Evolutionary conservation across 1,140 invertebrate genomes (phyloP).

Genomic region (Brachionus rotundiformis): DNA sequence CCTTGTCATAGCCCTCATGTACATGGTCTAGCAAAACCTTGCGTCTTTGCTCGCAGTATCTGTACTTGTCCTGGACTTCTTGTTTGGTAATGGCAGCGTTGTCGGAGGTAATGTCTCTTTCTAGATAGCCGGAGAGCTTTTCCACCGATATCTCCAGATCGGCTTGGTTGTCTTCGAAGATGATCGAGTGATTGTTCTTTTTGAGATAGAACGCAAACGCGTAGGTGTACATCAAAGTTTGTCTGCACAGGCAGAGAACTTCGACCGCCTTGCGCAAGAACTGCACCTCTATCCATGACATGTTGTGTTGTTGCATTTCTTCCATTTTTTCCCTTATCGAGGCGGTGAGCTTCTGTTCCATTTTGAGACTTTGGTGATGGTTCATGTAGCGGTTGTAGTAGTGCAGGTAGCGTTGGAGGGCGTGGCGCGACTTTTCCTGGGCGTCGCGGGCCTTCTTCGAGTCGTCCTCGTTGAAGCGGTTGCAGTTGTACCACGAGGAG

Average conservation of each 20-base stretch:
- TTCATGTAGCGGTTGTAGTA: slow-evolving; percentile 99
- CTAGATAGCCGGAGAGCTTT: slow-evolving; percentile 92
- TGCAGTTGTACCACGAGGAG: slow-evolving; percentile 97
- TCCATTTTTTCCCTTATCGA: slow-evolving; percentile 94
- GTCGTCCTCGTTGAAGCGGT: slow-evolving; percentile 94
- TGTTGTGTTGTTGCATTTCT: slow-evolving; percentile 98
- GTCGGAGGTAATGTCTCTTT: slow-evolving; percentile 94
- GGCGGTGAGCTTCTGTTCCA: slow-evolving; percentile 79
- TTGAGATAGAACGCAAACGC: slow-evolving; percentile 97
- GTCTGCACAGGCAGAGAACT: slow-evolving; percentile 91
- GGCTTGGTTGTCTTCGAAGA: slow-evolving; percentile 98
- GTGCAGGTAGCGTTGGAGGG: slow-evolving; percentile 89
- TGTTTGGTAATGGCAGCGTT: slow-evolving; percentile 97
- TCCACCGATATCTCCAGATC: slow-evolving; percentile 96
- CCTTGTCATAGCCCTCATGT: slow-evolving; percentile 95
- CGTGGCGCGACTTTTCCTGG: slow-evolving; percentile 88
- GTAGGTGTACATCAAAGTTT: slow-evolving; percentile 98
- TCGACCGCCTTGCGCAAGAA: slow-evolving; percentile 96
- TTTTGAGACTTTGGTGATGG: slow-evolving; percentile 96
- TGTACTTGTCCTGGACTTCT: slow-evolving; percentile 98
- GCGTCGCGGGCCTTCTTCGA: slow-evolving; percentile 91
- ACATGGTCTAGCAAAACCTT: slow-evolving; percentile 93
- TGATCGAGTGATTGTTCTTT: slow-evolving; percentile 97
- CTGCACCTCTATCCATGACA: slow-evolving; percentile 99
- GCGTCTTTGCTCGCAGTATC: slow-evolving; percentile 92